Evolutionary conservation across 2,888 invertebrate species (phyloP), one percentile per base, ranked within the genome.

Genomic region (Campoletis raptor): DNA sequence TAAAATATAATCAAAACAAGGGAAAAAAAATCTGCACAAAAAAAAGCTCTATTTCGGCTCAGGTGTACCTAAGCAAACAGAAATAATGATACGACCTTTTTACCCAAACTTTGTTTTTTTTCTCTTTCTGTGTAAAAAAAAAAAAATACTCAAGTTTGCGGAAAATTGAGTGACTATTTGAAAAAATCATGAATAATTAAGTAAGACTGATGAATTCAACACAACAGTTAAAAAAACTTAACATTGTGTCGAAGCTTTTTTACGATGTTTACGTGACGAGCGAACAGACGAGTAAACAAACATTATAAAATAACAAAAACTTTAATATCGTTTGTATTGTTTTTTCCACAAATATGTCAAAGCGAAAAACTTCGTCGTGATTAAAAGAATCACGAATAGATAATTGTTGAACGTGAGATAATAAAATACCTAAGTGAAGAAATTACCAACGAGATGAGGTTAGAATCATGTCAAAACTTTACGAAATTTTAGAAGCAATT

Each of bases 151-250:
- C 7, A 12, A 37, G 64, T 54, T 73, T 45, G 24, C 52, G 24
- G 67, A 9, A 2, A 30, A 67, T 37, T 52, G 10, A 66, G 37
- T 42, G 37, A 18, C 67, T 69, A 67, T 42, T 37, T 36, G 42
- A 77, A 64, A 30, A 42, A 66, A 85, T 66, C 40, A 48, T 67
- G 36, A 83, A 78, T 42, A 40, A 81, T 45, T 24, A 37, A 82
- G 45, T 18, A 42, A 45, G 40, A n/a, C 45, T 30, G 37, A 40
- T 57, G 64, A 64, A 18, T 76, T 48, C 40, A 37, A 18, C 21
- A 48, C 66, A 48, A 30, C n/a, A 52, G 30, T 9, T 52, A 52
- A 37, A 37, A 78, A 78, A n/a, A 6, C n/a, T n/a, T 15, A n/a
- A 61, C 61, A 42, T 24, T 30, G 64, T n/a, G 30, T 45, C 24